Percentiles rank a stretch among this genome's conserved stretches.
Conservation (phyloP, 2,113 vertebrate species). For the Sinocyclocheilus rhinocerous region DNA sequence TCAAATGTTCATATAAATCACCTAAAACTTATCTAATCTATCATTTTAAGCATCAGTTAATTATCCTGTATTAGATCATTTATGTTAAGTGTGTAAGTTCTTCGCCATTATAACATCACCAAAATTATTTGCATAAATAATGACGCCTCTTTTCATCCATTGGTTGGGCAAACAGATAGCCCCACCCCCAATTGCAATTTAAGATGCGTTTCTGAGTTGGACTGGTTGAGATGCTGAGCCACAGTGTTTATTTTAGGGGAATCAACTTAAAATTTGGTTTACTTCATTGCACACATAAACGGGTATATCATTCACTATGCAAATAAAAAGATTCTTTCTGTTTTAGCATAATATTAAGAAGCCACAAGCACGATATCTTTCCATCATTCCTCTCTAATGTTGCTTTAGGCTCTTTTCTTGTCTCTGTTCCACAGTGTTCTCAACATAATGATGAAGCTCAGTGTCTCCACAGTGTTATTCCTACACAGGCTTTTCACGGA, state of each 20-base stretch:
- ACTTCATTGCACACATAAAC: neutral
- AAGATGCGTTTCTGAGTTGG: neutral
- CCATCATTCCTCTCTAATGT: slow-evolving; percentile 31
- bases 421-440: neutral
- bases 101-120: neutral
- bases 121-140: neutral
- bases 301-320: neutral
- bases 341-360: slow-evolving; percentile 6
- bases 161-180: neutral
- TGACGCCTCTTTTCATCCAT: neutral
- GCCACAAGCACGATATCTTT: slow-evolving; percentile 7
- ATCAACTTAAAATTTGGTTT: neutral
- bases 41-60: too few species aligned
- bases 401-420: slow-evolving; percentile 19
- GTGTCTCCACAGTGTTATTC: slow-evolving; percentile 12
- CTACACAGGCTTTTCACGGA: slow-evolving; percentile 66
- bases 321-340: neutral
- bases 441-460: neutral
- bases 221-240: neutral
- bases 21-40: too few species aligned
- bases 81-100: neutral
- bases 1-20: too few species aligned
- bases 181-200: too few species aligned
- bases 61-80: neutral
- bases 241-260: neutral